A percentile compares a stretch with the other conserved stretches of the same genome.
Conservation (phyloP, 2,797 vertebrate species). For the Clamator glandarius region DNA sequence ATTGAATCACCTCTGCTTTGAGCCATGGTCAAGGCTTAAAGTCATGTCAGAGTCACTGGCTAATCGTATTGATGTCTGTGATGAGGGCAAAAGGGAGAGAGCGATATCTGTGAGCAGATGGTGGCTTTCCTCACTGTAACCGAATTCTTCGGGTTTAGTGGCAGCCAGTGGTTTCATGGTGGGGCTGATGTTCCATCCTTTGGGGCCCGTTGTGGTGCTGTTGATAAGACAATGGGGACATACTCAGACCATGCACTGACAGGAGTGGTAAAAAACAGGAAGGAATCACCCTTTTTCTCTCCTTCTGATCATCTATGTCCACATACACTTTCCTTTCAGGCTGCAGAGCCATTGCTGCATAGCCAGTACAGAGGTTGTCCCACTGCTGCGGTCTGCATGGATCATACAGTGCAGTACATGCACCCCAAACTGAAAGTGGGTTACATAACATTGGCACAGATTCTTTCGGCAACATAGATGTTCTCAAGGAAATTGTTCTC, state of each 20-base stretch:
- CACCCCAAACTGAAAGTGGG: background rate
- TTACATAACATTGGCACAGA: background rate
- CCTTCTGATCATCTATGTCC: background rate
- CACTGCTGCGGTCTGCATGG: background rate
- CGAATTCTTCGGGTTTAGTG: background rate
- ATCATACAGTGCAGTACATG: background rate
- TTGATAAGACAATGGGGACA: too few species aligned
- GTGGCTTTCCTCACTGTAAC: background rate
- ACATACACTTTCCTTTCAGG: background rate
- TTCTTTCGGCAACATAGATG: background rate
- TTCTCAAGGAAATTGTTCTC: background rate
- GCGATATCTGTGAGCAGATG: too few species aligned
- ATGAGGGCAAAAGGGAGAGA: background rate
- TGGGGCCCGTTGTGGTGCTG: background rate
- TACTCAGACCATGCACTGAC: background rate
- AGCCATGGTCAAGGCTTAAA: background rate
- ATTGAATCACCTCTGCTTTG: background rate
- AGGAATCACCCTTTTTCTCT: background rate
- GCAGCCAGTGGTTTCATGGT: background rate
- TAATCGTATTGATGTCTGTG: background rate
- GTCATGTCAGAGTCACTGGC: too few species aligned
- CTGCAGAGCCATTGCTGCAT: background rate
- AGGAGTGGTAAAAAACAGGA: background rate
- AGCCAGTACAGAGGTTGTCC: background rate
- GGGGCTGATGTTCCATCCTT: background rate